These are phyloP conservation scores for Galerucella pusilla DNA, from an alignment of 2,888 invertebrate species.

Conservation along the genomic window DNA sequence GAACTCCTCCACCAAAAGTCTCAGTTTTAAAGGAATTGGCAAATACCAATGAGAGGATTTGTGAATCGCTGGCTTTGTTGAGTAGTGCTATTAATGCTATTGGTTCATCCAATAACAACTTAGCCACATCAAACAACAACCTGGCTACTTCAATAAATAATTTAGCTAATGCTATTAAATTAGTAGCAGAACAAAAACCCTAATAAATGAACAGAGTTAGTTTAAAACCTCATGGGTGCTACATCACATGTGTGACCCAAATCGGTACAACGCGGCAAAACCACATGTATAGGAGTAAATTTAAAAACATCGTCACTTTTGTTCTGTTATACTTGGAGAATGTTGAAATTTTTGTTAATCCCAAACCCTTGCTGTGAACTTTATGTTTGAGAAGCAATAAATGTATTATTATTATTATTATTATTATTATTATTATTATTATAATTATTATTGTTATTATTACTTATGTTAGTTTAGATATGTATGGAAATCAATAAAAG, in stretches of 20 bases:
- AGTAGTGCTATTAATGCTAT: conserved; percentile 15
- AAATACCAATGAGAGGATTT: conserved; percentile 7
- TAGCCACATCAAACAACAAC: background rate
- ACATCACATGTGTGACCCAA: no score
- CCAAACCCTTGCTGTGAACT: no score
- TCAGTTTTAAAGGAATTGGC: conserved; percentile 12
- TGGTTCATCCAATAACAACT: conserved; percentile 13
- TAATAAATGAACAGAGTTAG: background rate
- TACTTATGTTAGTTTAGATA: no score
- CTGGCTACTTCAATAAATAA: conserved; percentile 6
- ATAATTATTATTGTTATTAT: no score
- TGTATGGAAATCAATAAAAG: background rate
- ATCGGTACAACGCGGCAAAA: no score
- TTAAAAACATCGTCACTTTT: no score
- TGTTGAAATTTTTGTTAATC: no score
- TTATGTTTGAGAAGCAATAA: no score
- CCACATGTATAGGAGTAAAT: no score
- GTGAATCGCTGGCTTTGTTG: background rate
- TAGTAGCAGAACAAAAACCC: conserved; percentile 10
- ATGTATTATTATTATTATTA: no score
- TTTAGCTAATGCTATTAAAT: background rate
- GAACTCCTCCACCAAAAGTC: conserved; percentile 4
- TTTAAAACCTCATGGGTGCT: background rate
- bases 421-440: no score
- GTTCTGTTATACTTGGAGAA: no score